Evolutionary conservation across 2,888 invertebrate genomes (phyloP), one percentile per base, ranked within the genome.

Genomic region (Napeogenes inachia): DNA sequence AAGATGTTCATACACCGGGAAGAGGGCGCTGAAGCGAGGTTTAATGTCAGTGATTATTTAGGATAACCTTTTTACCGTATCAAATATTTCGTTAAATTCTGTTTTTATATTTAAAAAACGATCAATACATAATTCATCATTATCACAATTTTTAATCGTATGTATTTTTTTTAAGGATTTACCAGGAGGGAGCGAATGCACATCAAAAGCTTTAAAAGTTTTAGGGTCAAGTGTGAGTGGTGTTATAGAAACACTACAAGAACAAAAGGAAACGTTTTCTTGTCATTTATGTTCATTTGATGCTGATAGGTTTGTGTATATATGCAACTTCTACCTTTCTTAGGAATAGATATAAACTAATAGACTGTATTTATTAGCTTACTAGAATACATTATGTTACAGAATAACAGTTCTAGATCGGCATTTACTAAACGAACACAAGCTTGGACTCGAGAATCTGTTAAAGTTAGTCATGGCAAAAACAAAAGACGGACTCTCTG

Each of bases 391-490:
- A 42, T 42, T 42, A 12, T 33, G 6, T 75, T 72, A 0, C 82
- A 90, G 89, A 67, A 90, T 90, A 75, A 90, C 89, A 70, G 82
- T 81, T 0, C 67, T 90, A 2, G 89, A 90, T 54, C 75, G 89
- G 2, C 89, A 90, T 68, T 80, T 90, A 0, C 68, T 90, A 0
- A 87, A 82, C 69, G 75, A 87, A 56, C 89, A 90, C 69, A 85
- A 88, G 68, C 84, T 90, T 1, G 81, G 85, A 0, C 69, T 90
- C 0, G 88, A 89, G 6, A 84, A 77, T 47, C 76, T 90, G 0
- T 75, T 90, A 0, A 84, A 88, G 47, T 73, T 90, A 0, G 89
- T 90, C 0, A 80, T 90, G 80, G 79, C 84, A 0, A 90, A 89
- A 73, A 90, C 89, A 0, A 86, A 78, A 72, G 82, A 87, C 4